These are phyloP conservation scores for Pseudococcus longispinus DNA, from an alignment of 2,888 invertebrate genomes.

Conservation along the genomic window DNA sequence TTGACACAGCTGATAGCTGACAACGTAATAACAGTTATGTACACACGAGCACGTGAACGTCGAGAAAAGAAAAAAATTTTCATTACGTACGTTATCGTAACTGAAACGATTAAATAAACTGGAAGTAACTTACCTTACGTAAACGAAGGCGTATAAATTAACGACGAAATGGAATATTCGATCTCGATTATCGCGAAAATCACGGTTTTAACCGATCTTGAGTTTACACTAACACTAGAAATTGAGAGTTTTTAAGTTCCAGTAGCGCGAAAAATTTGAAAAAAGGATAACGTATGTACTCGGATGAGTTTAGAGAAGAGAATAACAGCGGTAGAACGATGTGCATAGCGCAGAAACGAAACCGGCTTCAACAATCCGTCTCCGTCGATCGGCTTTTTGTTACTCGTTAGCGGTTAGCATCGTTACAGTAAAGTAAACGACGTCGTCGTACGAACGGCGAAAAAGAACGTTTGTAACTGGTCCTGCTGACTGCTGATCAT, in stretches of 20 bases:
- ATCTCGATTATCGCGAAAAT: background rate
- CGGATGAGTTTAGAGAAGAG: background rate
- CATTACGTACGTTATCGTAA: background rate
- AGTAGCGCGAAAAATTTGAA: background rate
- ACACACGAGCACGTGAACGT: background rate
- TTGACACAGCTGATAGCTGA: background rate
- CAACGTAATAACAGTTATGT: background rate
- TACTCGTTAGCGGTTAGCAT: background rate
- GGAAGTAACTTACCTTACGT: background rate
- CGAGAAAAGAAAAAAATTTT: background rate
- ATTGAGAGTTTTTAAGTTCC: no score
- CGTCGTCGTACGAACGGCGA: slow-evolving; percentile 43
- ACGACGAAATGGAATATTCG: background rate
- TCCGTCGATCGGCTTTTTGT: slow-evolving; percentile 27
- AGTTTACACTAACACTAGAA: no score
- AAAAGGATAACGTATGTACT: background rate
- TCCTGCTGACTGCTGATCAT: slow-evolving; percentile 13
- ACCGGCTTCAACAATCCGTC: background rate
- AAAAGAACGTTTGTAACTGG: slow-evolving; percentile 50
- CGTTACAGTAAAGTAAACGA: background rate
- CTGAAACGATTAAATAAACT: background rate
- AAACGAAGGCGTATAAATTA: background rate
- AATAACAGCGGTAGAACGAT: background rate
- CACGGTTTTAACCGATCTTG: no score
- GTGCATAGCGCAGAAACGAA: background rate